These are phyloP conservation scores for Kryptolebias ocellatus DNA, from an alignment of 2,797 vertebrate species.

Conservation along the genomic window DNA sequence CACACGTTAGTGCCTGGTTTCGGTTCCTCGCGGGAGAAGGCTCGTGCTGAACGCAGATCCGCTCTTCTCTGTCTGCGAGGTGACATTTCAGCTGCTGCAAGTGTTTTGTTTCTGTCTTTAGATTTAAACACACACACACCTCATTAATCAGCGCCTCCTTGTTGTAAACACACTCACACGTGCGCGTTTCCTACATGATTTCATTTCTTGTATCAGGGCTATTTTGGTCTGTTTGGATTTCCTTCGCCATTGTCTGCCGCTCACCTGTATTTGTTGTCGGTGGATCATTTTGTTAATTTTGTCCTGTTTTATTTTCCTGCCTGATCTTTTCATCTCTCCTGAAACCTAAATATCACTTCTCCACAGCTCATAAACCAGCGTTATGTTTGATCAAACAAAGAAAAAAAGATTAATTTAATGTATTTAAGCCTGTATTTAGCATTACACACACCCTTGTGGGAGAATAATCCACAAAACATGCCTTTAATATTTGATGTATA, in stretches of 20 bases:
- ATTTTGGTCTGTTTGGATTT: constrained; percentile 63
- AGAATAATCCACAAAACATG: background rate
- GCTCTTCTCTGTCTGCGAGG: background rate
- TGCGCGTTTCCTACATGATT: constrained; percentile 56
- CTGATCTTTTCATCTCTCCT: constrained; percentile 3
- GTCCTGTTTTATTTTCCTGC: constrained; percentile 41
- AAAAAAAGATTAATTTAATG: background rate
- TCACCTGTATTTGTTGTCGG: constrained; percentile 53
- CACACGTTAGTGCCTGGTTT: background rate
- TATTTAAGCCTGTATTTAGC: background rate
- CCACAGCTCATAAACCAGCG: background rate
- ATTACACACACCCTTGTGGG: background rate
- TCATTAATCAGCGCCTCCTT: constrained; percentile 31
- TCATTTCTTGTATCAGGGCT: constrained; percentile 55
- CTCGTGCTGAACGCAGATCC: background rate
- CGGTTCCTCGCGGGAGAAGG: background rate
- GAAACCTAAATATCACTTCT: background rate
- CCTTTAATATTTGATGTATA: background rate
- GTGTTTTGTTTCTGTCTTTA: constrained; percentile 9
- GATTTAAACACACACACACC: constrained; percentile 12
- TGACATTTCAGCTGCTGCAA: background rate
- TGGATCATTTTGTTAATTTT: constrained; percentile 12
- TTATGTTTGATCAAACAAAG: constrained; percentile 1
- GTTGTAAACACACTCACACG: constrained; percentile 24
- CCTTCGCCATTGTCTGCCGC: constrained; percentile 52